phyloP scores from a whole-genome alignment of 2,113 vertebrate species.

The Lophius piscatorius region DNA sequence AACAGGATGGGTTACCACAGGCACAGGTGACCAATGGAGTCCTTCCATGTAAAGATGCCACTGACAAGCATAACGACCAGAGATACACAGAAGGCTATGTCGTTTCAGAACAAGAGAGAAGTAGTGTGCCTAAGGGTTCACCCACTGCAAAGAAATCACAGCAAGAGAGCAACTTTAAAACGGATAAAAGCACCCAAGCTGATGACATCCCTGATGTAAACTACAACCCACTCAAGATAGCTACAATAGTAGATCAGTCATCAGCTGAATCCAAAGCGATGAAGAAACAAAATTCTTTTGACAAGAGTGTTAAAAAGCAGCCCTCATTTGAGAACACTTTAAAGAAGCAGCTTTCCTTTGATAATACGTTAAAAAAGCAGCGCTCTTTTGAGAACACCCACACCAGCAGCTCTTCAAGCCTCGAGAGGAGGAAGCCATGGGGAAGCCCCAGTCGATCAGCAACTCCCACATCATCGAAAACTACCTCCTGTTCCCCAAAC shows the following conservation, averaged over 20 bases:
- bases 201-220: constrained; percentile 48
- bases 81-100: constrained; percentile 19
- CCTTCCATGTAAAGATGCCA: constrained; percentile 32
- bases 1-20: constrained; percentile 47
- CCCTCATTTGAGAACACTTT: constrained; percentile 62
- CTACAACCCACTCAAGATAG: constrained; percentile 34
- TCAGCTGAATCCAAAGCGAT: constrained; percentile 62
- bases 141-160: background rate
- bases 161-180: constrained; percentile 47
- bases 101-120: constrained; percentile 7
- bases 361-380: constrained; percentile 67
- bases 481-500: constrained; percentile 66
- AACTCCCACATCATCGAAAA: constrained; percentile 61
- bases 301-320: constrained; percentile 68
- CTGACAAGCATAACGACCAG: constrained; percentile 50
- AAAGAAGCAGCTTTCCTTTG: constrained; percentile 71
- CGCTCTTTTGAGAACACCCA: constrained; percentile 68
- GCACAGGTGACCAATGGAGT: constrained; percentile 47
- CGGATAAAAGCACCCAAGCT: constrained; percentile 70
- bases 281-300: constrained; percentile 69
- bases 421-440: constrained; percentile 78
- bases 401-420: constrained; percentile 56
- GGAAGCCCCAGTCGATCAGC: constrained; percentile 69
- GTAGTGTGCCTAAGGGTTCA: constrained; percentile 27
- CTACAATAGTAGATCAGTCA: constrained; percentile 46